Evolutionary conservation across 2,888 invertebrate genomes (phyloP).

Genomic region (Cataglyphis rosenhaueri): DNA sequence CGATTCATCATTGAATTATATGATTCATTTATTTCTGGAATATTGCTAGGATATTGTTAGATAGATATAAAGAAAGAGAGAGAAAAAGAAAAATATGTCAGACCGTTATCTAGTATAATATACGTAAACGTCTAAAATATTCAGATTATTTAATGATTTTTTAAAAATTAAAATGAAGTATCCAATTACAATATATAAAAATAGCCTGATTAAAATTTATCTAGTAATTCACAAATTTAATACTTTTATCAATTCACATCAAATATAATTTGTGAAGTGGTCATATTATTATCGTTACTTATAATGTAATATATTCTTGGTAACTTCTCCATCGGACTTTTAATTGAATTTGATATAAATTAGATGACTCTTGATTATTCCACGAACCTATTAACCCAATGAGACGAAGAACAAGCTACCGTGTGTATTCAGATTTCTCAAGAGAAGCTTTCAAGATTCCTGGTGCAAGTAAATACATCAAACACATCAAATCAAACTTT

Average conservation of each 20-base stretch:
- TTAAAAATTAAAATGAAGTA: slow-evolving; percentile 2
- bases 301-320: slow-evolving; percentile 10
- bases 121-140: background rate
- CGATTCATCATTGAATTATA: slow-evolving; percentile 9
- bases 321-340: background rate
- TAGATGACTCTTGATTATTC: slow-evolving; percentile 45
- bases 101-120: background rate
- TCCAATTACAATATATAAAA: background rate
- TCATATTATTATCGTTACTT: slow-evolving; percentile 29
- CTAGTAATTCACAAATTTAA: too few species aligned
- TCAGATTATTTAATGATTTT: background rate
- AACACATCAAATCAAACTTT: slow-evolving; percentile 22
- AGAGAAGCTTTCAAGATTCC: slow-evolving; percentile 47
- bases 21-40: slow-evolving; percentile 25
- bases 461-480: background rate
- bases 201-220: background rate
- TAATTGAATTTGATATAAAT: slow-evolving; percentile 48
- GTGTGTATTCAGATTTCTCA: slow-evolving; percentile 60
- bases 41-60: background rate
- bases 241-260: background rate
- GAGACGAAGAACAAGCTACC: slow-evolving; percentile 56
- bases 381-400: slow-evolving; percentile 62
- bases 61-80: background rate
- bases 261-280: slow-evolving; percentile 16
- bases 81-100: background rate